phyloP scores from a whole-genome alignment of 2,797 vertebrate genomes.

The Neomorphus geoffroyi region DNA sequence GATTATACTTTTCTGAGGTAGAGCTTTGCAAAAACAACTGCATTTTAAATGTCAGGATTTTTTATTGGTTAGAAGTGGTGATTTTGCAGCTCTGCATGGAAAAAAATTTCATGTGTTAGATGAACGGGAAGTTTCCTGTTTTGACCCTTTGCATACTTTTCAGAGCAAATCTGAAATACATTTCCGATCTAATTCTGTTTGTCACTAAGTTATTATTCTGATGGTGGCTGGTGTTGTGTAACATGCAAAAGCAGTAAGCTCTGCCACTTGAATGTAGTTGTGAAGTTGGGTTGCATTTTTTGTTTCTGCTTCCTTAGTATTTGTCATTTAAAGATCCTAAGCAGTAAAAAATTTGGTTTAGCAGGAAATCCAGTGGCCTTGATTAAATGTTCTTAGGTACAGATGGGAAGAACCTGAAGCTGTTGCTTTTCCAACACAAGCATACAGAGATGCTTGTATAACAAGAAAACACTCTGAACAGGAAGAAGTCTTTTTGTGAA shows the following conservation, averaged over 20 bases:
- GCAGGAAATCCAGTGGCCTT: background rate
- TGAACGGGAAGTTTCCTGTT: background rate
- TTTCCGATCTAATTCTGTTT: background rate
- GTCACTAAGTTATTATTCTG: background rate
- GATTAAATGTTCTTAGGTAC: background rate
- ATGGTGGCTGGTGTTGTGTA: background rate
- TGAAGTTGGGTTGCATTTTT: background rate
- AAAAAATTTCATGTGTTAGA: background rate
- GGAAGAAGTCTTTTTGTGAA: background rate
- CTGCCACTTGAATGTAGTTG: background rate
- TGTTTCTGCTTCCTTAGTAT: background rate
- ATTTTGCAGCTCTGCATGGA: background rate
- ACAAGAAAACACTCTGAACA: background rate
- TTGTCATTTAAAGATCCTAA: background rate
- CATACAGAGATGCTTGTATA: background rate
- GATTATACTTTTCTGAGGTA: background rate
- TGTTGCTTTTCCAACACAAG: background rate
- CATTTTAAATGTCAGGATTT: background rate
- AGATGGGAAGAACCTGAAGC: background rate
- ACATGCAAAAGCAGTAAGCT: background rate
- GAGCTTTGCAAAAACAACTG: background rate
- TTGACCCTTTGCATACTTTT: background rate
- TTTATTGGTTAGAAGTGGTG: slow-evolving; percentile 1
- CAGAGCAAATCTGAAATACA: background rate
- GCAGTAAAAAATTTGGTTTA: background rate